Evolutionary conservation across 2,113 vertebrate genomes (phyloP).

Genomic region (Myiozetetes cayanensis): DNA sequence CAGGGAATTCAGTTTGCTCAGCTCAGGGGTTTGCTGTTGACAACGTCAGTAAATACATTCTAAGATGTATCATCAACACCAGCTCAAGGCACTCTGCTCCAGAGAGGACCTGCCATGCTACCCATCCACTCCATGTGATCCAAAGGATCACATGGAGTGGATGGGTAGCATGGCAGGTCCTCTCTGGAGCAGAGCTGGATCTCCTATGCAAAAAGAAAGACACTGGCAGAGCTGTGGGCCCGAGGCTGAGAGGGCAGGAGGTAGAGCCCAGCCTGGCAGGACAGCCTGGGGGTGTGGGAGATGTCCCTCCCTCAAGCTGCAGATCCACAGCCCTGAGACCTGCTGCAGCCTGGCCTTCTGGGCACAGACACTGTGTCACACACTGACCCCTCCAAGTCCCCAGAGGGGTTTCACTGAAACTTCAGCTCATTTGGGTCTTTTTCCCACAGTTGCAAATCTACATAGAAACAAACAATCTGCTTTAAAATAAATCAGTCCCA

Average conservation of each 20-base stretch:
- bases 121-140: too few species aligned
- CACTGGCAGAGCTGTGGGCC: not conserved
- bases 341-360: not conserved
- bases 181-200: not conserved
- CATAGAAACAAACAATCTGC: conserved; percentile 33
- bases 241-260: not conserved
- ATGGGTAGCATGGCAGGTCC: rapidly evolving
- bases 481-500: conserved; percentile 20
- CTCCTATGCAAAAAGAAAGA: not conserved
- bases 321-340: not conserved
- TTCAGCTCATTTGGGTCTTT: not conserved
- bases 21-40: not conserved
- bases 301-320: not conserved
- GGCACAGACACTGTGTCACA: not conserved
- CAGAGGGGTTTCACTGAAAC: not conserved
- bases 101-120: too few species aligned
- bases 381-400: not conserved
- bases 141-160: rapidly evolving
- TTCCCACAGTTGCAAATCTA: conserved; percentile 22
- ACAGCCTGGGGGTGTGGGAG: not conserved
- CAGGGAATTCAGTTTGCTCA: not conserved
- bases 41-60: not conserved
- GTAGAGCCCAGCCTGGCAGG: not conserved
- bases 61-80: not conserved
- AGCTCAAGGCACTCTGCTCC: too few species aligned